A percentile compares a stretch with the other conserved stretches of the same genome.
These are phyloP conservation scores for Lasaia peninsularis DNA, from an alignment of 1,140 invertebrate species.

Conservation along the genomic window DNA sequence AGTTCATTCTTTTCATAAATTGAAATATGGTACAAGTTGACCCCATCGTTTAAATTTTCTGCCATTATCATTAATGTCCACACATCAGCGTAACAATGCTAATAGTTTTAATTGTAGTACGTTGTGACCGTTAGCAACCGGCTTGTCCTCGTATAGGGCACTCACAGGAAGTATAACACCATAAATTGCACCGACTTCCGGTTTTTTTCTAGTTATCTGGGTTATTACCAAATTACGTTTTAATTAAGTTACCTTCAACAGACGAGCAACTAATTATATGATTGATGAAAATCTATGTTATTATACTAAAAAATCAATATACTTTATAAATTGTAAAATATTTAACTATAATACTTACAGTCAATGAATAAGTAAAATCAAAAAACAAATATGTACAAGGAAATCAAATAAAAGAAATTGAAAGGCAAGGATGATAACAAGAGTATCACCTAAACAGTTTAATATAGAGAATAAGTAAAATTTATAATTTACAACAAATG, in stretches of 20 bases:
- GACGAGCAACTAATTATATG: too few species aligned
- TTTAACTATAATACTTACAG: too few species aligned
- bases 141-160: conserved; percentile 52
- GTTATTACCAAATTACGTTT: not conserved
- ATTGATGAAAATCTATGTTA: too few species aligned
- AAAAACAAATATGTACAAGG: not conserved
- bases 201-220: conserved; percentile 32
- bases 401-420: conserved; percentile 27
- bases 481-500: too few species aligned
- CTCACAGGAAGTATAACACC: conserved; percentile 52
- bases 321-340: too few species aligned
- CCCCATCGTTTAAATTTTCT: not conserved
- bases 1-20: too few species aligned
- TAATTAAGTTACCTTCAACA: too few species aligned
- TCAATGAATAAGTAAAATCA: too few species aligned
- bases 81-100: conserved; percentile 5
- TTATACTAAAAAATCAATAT: too few species aligned
- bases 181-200: conserved; percentile 56
- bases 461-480: too few species aligned
- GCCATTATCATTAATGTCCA: not conserved
- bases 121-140: conserved; percentile 51
- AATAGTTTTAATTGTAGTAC: conserved; percentile 6
- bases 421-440: conserved; percentile 26
- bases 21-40: too few species aligned
- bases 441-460: too few species aligned